phyloP scores from a whole-genome alignment of 2,797 vertebrate species.

The Cyprinodon diabolis region DNA sequence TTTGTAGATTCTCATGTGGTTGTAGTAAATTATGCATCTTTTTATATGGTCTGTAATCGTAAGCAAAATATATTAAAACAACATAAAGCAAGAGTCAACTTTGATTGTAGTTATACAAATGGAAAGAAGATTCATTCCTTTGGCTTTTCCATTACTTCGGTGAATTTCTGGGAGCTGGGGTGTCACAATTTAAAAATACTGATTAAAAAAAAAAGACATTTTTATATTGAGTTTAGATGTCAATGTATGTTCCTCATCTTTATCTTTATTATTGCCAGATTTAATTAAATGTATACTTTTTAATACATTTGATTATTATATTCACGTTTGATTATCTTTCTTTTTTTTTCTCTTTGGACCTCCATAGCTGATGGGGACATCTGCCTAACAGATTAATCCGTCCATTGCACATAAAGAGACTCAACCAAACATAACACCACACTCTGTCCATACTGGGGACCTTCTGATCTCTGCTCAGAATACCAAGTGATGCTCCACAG shows the following conservation, averaged over 20 bases:
- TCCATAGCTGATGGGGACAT: neutral
- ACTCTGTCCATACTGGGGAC: constrained; percentile 10
- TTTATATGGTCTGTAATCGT: constrained; percentile 60
- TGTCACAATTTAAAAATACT: neutral
- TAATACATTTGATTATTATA: neutral
- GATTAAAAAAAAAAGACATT: too few relatives aligned
- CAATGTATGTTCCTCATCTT: too few relatives aligned
- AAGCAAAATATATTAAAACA: constrained; percentile 59
- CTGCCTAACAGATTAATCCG: neutral
- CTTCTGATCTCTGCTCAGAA: constrained; percentile 25
- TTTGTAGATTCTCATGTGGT: constrained; percentile 63
- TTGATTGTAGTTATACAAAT: constrained; percentile 43
- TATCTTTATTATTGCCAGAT: too few relatives aligned
- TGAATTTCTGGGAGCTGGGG: constrained; percentile 20
- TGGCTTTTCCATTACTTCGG: constrained; percentile 9
- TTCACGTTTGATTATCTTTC: neutral
- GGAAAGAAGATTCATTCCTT: constrained; percentile 45
- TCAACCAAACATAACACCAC: constrained; percentile 14
- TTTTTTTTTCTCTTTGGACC: neutral
- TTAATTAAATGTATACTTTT: too few relatives aligned
- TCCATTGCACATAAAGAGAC: neutral
- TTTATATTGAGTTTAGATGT: too few relatives aligned
- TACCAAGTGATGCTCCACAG: constrained; percentile 18
- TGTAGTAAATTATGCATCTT: constrained; percentile 68
- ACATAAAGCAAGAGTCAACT: constrained; percentile 32